phyloP scores from a whole-genome alignment of 1,140 invertebrate genomes.

The Epicauta chinensis region DNA sequence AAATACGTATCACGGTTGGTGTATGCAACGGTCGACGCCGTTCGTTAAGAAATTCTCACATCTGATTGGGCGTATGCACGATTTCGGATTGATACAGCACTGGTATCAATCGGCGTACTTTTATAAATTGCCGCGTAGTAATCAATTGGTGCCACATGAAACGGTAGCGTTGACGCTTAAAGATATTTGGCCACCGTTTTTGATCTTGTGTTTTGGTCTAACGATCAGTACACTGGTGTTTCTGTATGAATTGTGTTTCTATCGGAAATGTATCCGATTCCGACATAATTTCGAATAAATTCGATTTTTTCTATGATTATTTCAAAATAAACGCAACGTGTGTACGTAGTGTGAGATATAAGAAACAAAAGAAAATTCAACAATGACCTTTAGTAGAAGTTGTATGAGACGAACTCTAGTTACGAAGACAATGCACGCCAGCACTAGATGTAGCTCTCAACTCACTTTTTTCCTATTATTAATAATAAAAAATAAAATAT shows the following conservation, averaged over 20 bases:
- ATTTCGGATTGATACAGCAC: slow-evolving; percentile 12
- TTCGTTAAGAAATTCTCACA: slow-evolving; percentile 10
- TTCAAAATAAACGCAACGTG: too few species aligned
- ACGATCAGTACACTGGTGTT: background rate
- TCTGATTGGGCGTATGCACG: slow-evolving; percentile 9
- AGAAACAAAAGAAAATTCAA: too few species aligned
- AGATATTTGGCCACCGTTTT: slow-evolving; percentile 1
- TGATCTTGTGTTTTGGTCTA: background rate
- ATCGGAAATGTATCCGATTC: too few species aligned
- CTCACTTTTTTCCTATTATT: too few species aligned
- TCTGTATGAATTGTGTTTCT: background rate
- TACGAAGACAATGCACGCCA: too few species aligned
- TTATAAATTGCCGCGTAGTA: slow-evolving; percentile 1
- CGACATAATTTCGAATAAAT: too few species aligned
- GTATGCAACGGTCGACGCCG: slow-evolving; percentile 7
- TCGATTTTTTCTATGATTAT: too few species aligned
- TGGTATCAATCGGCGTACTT: slow-evolving; percentile 13
- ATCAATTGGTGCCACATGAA: background rate
- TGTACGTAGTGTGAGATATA: too few species aligned
- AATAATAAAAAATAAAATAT: too few species aligned
- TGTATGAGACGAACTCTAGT: too few species aligned
- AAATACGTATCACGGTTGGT: slow-evolving; percentile 17
- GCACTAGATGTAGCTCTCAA: too few species aligned
- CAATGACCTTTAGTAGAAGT: too few species aligned
- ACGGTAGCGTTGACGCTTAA: background rate